Evolutionary conservation across 2,888 invertebrate species (phyloP), one percentile per base, ranked within the genome.

Genomic region (Homarus gammarus): DNA sequence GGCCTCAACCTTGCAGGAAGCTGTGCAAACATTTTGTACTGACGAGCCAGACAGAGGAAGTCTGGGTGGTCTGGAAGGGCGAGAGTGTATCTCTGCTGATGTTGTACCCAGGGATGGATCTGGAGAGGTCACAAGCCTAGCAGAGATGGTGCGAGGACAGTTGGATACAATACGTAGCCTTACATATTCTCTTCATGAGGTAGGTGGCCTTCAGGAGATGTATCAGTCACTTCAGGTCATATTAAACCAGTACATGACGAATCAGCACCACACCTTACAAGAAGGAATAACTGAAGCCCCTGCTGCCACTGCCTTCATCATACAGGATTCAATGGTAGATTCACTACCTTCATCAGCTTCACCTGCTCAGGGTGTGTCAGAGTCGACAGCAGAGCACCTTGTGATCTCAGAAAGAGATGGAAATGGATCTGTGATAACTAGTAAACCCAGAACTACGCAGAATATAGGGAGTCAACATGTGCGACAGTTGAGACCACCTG

Each of bases 1-100:
- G n/a, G 89, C 89, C 44, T 89, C 89, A 6, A 89, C 89, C 33
- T 33, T 89, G 3, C 89, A 89, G 64, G 89, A 89, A 44, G 89
- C 89, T 5, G 89, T 89, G 22, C 89, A 89, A 44, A 89, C 89
- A 15, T 89, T 89, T 61, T 89, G 89, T 36, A 85, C 84, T 8
- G 89, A 85, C 61, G 89, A 89, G 31, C 31, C 85, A 27, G 89
- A 89, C 36, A 56, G 81, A 51, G 84, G 84, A 10, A 85, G 73
- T 49, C 12, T 79, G 22, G 72, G 73, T 0, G 89, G 38, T 12
- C 15, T 79, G 36, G 56, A 56, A 61, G 84, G 64, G n/a, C 44
- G 79, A 38, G 85, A 81, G 33, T 87, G 87, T 31, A 36, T 78
- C 1, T 70, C 86, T 15, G 31, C 44, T 27, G 44, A 64, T 44